Evolutionary conservation across 2,113 vertebrate genomes (phyloP).

Genomic region (Myiozetetes cayanensis): DNA sequence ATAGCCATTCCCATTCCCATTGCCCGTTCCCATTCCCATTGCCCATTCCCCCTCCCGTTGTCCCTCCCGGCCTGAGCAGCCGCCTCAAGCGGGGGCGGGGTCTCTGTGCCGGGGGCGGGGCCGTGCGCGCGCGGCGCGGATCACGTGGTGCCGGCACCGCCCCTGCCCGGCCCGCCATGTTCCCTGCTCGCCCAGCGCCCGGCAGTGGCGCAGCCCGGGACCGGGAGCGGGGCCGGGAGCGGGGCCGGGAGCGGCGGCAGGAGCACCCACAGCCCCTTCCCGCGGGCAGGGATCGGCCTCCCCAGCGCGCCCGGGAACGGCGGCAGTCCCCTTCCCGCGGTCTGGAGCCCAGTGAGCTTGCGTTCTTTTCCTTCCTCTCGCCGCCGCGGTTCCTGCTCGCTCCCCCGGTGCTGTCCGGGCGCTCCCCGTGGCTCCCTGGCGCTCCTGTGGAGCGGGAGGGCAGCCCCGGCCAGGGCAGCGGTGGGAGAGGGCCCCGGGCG

Average conservation of each 20-base stretch:
- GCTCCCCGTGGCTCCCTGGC: neutral
- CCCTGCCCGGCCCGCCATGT: conserved; percentile 59
- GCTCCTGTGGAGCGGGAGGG: neutral
- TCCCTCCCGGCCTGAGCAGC: accelerated
- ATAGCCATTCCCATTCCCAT: neutral
- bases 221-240: too few species aligned
- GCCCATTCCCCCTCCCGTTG: too few species aligned
- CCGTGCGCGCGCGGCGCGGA: accelerated
- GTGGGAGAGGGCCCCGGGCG: neutral
- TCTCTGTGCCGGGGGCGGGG: neutral
- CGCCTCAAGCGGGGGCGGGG: neutral
- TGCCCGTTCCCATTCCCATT: too few species aligned
- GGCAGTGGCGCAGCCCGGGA: neutral
- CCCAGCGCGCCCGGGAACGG: neutral
- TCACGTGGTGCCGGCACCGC: neutral
- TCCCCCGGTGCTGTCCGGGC: neutral
- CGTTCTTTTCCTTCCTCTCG: neutral
- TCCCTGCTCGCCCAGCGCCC: neutral
- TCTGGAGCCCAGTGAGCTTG: neutral
- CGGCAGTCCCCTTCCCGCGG: neutral
- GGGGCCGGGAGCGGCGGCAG: neutral
- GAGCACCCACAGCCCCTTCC: neutral
- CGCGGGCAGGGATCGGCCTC: neutral
- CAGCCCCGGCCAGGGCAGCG: neutral
- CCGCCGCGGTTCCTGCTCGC: neutral